Conservation (phyloP, 1,140 invertebrate species). For the Drosophila grimshawi region DNA sequence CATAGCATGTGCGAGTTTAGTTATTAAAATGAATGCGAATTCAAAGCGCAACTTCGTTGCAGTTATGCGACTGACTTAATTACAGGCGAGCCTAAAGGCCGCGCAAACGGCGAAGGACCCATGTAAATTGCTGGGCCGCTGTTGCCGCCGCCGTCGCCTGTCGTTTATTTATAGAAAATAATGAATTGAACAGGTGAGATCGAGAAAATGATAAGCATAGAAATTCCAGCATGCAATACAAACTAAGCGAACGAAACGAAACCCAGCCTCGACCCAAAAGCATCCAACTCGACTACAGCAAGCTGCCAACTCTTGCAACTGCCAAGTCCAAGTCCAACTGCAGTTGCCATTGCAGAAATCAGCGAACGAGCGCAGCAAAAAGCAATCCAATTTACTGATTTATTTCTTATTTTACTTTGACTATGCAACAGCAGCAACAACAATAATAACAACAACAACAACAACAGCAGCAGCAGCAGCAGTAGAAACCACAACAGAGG, state of each 20-base stretch:
- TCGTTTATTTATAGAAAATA: slow-evolving; percentile 83
- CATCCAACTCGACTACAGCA: slow-evolving; percentile 38
- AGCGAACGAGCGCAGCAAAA: slow-evolving; percentile 68
- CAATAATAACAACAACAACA: slow-evolving; percentile 32
- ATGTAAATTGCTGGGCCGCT: slow-evolving; percentile 66
- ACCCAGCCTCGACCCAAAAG: slow-evolving; percentile 8
- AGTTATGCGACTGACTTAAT: slow-evolving; percentile 71
- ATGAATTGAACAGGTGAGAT: slow-evolving; percentile 83
- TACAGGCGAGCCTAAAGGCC: slow-evolving; percentile 40
- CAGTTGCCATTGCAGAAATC: slow-evolving; percentile 69
- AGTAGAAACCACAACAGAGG: slow-evolving; percentile 69
- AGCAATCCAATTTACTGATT: slow-evolving; percentile 83
- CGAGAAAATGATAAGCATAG: slow-evolving; percentile 79
- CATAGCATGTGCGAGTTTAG: slow-evolving; percentile 33
- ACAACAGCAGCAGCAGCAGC: slow-evolving; percentile 63
- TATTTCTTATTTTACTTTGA: slow-evolving; percentile 83
- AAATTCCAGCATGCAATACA: slow-evolving; percentile 74
- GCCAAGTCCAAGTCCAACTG: slow-evolving; percentile 44
- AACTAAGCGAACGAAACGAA: too few relatives aligned
- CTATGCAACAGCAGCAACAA: slow-evolving; percentile 59
- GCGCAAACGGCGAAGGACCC: slow-evolving; percentile 1
- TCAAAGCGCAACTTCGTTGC: slow-evolving; percentile 45
- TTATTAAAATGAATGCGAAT: slow-evolving; percentile 65
- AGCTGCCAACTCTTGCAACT: slow-evolving; percentile 36
- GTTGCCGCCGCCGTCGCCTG: slow-evolving; percentile 52